A percentile compares a stretch with the other conserved stretches of the same genome.
These are phyloP conservation scores for Lepidonotus clava DNA, from an alignment of 2,888 invertebrate species.

Conservation along the genomic window DNA sequence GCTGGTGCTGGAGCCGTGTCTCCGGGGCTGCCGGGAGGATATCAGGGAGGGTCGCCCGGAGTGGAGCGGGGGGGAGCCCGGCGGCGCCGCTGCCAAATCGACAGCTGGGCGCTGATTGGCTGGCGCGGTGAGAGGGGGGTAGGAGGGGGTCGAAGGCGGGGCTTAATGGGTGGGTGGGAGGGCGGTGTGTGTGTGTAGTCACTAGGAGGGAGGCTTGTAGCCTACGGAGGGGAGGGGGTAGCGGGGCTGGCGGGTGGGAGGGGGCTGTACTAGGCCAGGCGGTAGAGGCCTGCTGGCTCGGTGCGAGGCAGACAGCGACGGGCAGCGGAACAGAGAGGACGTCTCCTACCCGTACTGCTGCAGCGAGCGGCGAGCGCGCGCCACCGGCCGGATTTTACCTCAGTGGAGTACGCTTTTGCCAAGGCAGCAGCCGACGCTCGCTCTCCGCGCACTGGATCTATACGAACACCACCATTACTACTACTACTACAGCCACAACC, in stretches of 20 bases:
- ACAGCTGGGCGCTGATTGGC: slow-evolving; percentile 31
- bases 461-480: not conserved
- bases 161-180: slow-evolving; percentile 33
- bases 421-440: not conserved
- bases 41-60: not conserved
- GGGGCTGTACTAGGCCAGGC: not conserved
- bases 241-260: not conserved
- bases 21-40: not conserved
- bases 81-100: slow-evolving; percentile 3
- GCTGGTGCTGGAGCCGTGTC: not conserved
- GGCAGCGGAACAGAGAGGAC: slow-evolving; percentile 1
- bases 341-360: not conserved
- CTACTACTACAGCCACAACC: not conserved
- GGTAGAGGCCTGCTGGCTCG: not conserved
- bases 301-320: slow-evolving; percentile 24
- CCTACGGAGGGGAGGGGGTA: not conserved
- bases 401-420: slow-evolving; percentile 29
- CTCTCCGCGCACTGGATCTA: not conserved
- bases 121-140: not conserved
- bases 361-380: not conserved
- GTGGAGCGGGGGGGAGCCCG: not conserved
- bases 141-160: not conserved
- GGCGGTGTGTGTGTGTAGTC: not conserved
- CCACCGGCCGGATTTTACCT: slow-evolving; percentile 22
- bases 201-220: not conserved